These are phyloP conservation scores for Esox niger DNA, from an alignment of 2,113 vertebrate species.

Conservation along the genomic window DNA sequence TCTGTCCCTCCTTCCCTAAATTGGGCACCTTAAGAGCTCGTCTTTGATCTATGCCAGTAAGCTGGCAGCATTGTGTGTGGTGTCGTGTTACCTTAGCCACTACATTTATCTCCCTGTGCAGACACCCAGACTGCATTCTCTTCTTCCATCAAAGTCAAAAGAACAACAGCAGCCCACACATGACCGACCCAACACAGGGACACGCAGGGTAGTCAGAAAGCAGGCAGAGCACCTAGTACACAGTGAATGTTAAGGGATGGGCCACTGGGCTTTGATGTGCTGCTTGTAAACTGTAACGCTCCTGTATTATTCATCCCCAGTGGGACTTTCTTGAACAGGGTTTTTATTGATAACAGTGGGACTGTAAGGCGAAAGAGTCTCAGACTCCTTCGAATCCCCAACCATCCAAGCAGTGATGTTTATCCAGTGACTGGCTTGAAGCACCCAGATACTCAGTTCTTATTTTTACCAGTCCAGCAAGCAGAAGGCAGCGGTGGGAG, in stretches of 20 bases:
- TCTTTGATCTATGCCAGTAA: conserved; percentile 30
- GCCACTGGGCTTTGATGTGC: background rate
- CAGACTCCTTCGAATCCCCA: conserved; percentile 10
- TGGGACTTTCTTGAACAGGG: conserved; percentile 5
- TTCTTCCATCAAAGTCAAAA: conserved; percentile 6
- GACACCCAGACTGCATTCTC: background rate
- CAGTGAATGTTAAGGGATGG: background rate
- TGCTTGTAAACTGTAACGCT: conserved; percentile 14
- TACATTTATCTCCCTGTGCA: conserved; percentile 12
- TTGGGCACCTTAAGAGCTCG: conserved; percentile 1
- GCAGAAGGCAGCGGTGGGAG: too few species aligned
- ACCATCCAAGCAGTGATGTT: conserved; percentile 15
- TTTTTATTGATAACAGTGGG: conserved; percentile 28
- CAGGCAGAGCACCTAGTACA: background rate
- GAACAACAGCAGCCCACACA: conserved; percentile 7
- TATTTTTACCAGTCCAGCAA: too few species aligned
- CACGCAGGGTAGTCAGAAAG: background rate
- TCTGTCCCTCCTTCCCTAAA: conserved; percentile 25
- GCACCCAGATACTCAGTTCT: too few species aligned
- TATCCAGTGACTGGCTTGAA: too few species aligned
- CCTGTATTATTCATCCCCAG: background rate
- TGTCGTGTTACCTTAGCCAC: conserved; percentile 17
- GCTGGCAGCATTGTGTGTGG: background rate
- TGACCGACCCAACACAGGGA: background rate
- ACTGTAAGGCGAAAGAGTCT: conserved; percentile 25